Evolutionary conservation across 2,888 invertebrate genomes (phyloP).

Genomic region (Drosophila peninsularis): DNA sequence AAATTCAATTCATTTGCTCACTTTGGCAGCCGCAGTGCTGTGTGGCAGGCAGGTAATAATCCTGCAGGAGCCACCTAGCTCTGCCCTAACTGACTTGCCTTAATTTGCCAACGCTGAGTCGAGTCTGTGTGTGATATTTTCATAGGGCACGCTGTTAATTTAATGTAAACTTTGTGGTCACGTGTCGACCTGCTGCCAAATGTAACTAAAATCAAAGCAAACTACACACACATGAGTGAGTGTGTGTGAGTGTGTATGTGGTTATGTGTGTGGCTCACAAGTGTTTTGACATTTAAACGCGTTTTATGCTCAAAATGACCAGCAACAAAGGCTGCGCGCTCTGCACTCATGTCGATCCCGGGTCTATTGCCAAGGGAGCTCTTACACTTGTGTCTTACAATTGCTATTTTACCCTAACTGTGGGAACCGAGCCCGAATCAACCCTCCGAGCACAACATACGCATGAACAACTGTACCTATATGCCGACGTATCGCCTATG

Average conservation of each 20-base stretch:
- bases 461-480: conserved; percentile 7
- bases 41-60: conserved; percentile 34
- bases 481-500: background rate
- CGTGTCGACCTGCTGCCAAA: conserved; percentile 55
- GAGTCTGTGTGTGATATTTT: conserved; percentile 24
- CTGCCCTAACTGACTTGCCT: conserved; percentile 5
- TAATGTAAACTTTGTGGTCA: conserved; percentile 78
- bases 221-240: conserved; percentile 33
- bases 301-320: conserved; percentile 71
- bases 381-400: conserved; percentile 67
- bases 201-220: conserved; percentile 67
- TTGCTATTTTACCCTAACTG: conserved; percentile 51
- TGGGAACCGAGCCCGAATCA: conserved; percentile 54
- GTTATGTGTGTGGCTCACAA: conserved; percentile 50
- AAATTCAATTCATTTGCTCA: conserved; percentile 59
- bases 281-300: conserved; percentile 78
- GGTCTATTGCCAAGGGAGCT: conserved; percentile 71
- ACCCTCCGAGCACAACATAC: conserved; percentile 51
- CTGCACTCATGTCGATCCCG: conserved; percentile 23
- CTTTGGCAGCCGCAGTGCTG: conserved; percentile 4
- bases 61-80: background rate
- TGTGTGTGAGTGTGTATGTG: conserved; percentile 9
- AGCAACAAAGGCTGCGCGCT: conserved; percentile 41
- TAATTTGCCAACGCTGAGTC: conserved; percentile 38
- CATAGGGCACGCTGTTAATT: conserved; percentile 57